Percentiles rank a stretch among this genome's conserved stretches.
Conservation (phyloP, 1,140 invertebrate genomes). For the Bombus difficillimus region DNA sequence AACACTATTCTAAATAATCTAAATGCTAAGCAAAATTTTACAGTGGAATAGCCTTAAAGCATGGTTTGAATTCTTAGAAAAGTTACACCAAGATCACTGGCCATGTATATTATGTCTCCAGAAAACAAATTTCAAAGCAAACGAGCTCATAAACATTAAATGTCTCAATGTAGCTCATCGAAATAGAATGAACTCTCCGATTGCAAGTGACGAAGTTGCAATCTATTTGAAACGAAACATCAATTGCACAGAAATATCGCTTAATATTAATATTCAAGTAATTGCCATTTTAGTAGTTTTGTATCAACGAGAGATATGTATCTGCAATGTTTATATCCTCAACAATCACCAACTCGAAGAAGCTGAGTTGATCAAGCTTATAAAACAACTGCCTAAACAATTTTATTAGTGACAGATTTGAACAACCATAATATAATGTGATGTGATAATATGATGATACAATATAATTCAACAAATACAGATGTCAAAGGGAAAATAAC, state of each 20-base stretch:
- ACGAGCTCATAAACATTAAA: background rate
- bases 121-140: background rate
- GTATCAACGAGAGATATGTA: constrained; percentile 40
- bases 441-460: too few species aligned
- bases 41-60: constrained; percentile 45
- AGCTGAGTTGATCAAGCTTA: constrained; percentile 63
- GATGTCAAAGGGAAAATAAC: constrained; percentile 37
- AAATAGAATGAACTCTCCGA: constrained; percentile 47
- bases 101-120: background rate
- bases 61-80: background rate
- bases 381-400: constrained; percentile 67
- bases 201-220: constrained; percentile 69
- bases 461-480: constrained; percentile 61
- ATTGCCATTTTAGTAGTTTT: background rate
- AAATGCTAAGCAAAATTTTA: constrained; percentile 49
- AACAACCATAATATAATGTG: constrained; percentile 73
- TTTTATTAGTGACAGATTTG: constrained; percentile 72
- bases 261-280: too few species aligned
- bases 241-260: too few species aligned
- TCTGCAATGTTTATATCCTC: constrained; percentile 70
- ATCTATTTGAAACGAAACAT: constrained; percentile 27
- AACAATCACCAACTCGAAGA: constrained; percentile 56
- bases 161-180: too few species aligned
- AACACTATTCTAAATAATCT: too few species aligned
- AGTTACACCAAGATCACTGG: background rate